These are phyloP conservation scores for Liparis tanakae DNA, from an alignment of 2,797 vertebrate genomes.

Conservation along the genomic window DNA sequence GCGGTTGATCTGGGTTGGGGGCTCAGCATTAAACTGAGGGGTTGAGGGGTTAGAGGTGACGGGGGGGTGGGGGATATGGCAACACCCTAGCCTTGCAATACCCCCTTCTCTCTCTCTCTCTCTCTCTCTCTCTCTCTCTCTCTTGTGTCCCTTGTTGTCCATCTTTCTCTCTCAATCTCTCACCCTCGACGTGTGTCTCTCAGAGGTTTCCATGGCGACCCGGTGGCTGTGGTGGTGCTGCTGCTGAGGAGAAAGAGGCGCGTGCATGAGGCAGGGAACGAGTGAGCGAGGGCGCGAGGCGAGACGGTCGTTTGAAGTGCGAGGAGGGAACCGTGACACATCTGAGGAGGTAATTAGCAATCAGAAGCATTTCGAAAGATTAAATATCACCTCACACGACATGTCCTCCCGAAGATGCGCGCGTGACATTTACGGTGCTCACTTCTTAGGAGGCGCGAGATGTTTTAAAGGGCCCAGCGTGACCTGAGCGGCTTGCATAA, in stretches of 20 bases:
- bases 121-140: conserved; percentile 50
- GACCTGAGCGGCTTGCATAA: conserved; percentile 24
- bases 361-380: conserved; percentile 2
- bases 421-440: background rate
- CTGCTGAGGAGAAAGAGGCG: conserved; percentile 71
- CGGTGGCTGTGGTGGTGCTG: conserved; percentile 73
- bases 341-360: conserved; percentile 48
- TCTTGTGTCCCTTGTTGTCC: conserved; percentile 61
- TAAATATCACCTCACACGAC: conserved; percentile 7
- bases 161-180: conserved; percentile 63
- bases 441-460: background rate
- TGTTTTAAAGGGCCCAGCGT: conserved; percentile 10
- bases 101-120: conserved; percentile 35
- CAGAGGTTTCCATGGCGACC: conserved; percentile 82
- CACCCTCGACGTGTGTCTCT: conserved; percentile 72
- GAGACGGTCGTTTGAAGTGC: conserved; percentile 47
- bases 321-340: conserved; percentile 12
- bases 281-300: conserved; percentile 43
- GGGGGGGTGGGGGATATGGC: conserved; percentile 55
- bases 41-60: conserved; percentile 67
- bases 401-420: background rate
- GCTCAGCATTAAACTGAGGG: conserved; percentile 69
- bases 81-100: conserved; percentile 82
- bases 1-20: conserved; percentile 64
- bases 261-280: conserved; percentile 61